Conservation (phyloP, 1,140 invertebrate species). For the Meloidogyne exigua region DNA sequence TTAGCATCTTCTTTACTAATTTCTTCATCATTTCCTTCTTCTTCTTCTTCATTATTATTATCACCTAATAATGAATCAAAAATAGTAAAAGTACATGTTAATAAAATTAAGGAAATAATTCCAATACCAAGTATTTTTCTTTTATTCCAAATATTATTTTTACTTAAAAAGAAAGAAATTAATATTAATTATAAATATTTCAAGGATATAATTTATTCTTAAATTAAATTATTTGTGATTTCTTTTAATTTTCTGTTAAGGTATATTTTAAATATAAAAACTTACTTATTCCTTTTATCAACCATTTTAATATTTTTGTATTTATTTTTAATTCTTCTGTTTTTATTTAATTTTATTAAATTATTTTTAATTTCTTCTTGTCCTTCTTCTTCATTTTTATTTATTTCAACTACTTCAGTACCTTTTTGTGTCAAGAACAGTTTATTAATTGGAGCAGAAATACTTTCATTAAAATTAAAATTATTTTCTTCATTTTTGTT, state of each 20-base stretch:
- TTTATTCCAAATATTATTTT: conserved; percentile 4
- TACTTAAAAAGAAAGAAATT: not conserved
- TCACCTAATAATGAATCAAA: conserved; percentile 2
- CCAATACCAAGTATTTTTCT: not conserved
- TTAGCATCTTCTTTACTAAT: conserved; percentile 5
- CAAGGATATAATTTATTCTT: no score
- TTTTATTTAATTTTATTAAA: not conserved
- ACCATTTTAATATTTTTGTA: not conserved
- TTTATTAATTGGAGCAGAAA: not conserved
- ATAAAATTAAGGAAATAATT: not conserved
- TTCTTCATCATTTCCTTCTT: not conserved
- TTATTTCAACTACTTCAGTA: not conserved
- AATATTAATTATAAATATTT: not conserved
- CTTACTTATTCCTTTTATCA: no score
- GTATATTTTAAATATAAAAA: no score
- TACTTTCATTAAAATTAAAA: not conserved
- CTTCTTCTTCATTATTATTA: not conserved
- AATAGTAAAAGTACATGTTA: not conserved
- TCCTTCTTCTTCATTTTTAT: not conserved
- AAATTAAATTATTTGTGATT: no score
- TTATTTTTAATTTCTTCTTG: not conserved
- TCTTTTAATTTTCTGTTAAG: no score
- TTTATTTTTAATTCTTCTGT: not conserved
- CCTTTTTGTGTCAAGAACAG: not conserved
- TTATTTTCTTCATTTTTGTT: not conserved